Evolutionary conservation across 1,140 invertebrate species (phyloP).

Genomic region (Dendrolimus punctatus): DNA sequence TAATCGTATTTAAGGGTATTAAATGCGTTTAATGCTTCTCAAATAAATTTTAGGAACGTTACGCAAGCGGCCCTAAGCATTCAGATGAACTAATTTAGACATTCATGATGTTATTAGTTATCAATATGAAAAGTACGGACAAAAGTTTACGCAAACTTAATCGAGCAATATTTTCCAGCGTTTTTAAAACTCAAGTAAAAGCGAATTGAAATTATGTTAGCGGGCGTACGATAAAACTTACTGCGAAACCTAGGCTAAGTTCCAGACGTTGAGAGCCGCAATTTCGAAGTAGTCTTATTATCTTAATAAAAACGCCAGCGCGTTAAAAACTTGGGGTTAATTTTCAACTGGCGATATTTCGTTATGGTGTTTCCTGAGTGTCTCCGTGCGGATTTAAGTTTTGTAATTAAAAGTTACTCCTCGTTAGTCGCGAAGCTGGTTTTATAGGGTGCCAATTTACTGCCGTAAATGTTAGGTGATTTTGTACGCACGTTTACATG

Average conservation of each 20-base stretch:
- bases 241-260: conserved; percentile 8
- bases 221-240: conserved; percentile 20
- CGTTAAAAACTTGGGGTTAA: conserved; percentile 12
- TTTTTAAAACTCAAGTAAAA: conserved; percentile 14
- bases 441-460: conserved; percentile 20
- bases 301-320: conserved; percentile 29
- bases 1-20: no score
- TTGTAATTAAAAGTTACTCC: conserved; percentile 47
- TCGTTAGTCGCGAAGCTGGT: conserved; percentile 28
- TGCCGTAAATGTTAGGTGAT: conserved; percentile 8
- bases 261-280: conserved; percentile 20
- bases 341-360: conserved; percentile 18
- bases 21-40: no score
- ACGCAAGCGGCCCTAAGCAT: no score
- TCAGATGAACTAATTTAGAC: no score
- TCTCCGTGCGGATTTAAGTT: conserved; percentile 31
- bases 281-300: conserved; percentile 29
- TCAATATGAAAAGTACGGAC: no score
- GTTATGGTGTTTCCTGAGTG: conserved; percentile 20
- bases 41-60: no score
- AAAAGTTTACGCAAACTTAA: conserved; percentile 9
- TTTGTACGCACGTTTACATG: conserved; percentile 3
- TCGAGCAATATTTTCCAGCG: not conserved
- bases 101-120: no score
- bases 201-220: conserved; percentile 34